Evolutionary conservation across 2,888 invertebrate species (phyloP).

Genomic region (Amphipyra tragopoginis): DNA sequence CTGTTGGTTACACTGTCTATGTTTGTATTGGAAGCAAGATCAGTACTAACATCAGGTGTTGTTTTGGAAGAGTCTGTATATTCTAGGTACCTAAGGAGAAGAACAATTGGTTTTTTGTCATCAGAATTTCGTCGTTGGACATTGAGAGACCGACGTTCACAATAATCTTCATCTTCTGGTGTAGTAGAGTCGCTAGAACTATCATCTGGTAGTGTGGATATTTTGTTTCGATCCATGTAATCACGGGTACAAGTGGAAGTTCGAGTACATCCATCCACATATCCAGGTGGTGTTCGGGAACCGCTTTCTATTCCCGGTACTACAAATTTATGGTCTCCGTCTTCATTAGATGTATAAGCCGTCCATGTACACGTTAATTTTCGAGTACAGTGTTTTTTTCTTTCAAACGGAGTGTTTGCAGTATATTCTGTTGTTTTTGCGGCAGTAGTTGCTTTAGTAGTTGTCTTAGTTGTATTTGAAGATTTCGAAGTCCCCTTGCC

Average conservation of each 20-base stretch:
- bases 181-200: conserved; percentile 1
- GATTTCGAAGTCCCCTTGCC: background rate
- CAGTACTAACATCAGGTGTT: background rate
- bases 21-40: background rate
- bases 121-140: conserved; percentile 69
- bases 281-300: conserved; percentile 80
- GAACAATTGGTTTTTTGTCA: conserved; percentile 21
- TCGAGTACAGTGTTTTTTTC: conserved; percentile 79
- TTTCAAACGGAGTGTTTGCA: conserved; percentile 73
- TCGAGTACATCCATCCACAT: conserved; percentile 83
- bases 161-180: conserved; percentile 83
- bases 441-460: conserved; percentile 2
- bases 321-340: conserved; percentile 60
- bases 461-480: background rate
- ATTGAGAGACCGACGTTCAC: conserved; percentile 79
- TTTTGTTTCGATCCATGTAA: conserved; percentile 78
- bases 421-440: conserved; percentile 64
- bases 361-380: conserved; percentile 86
- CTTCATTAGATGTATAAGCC: conserved; percentile 66
- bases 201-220: conserved; percentile 57
- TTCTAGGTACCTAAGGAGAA: conserved; percentile 9
- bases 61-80: conserved; percentile 8
- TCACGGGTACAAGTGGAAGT: conserved; percentile 85
- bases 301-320: conserved; percentile 61
- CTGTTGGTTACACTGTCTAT: conserved; percentile 8